Base-by-base conservation (phyloP, 2,797 vertebrate species). In the Florisuga fusca region DNA sequence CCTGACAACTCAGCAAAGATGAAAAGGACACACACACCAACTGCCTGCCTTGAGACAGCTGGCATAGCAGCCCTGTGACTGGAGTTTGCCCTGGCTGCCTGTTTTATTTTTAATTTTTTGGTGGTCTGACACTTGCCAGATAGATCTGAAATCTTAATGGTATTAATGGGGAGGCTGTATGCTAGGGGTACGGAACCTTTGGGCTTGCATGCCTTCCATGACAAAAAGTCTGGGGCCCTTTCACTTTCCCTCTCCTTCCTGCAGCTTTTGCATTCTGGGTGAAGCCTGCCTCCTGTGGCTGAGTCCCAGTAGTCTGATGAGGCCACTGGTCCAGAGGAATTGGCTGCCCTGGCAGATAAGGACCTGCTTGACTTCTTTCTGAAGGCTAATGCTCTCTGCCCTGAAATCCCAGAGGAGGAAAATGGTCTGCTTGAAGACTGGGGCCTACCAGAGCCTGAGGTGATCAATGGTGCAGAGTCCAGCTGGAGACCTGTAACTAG, bases 331-430 rank as follows among this genome's bases (percentile, higher is more conserved):
- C 88, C 94, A 41, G 98, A 98, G 31, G 97, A 98, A 10, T 74
- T 98, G 48, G 89, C 97, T 73, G 96, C 97, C 15, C 90, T 98
- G 92, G 97, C 95, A 81, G 97, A 97, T 27, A 33, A 96, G 55
- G 98, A 99, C 36, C 97, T 99, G 41, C 89, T 99, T 29, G 98
- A 98, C 36, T 98, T 99, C 78, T 91, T 99, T n/a, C 97, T 99
- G 79, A 96, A 97, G 4, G 94, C 97, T 45, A 96, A 91, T 76
- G 76, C 71, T 41, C 90, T 94, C 2, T 98, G 95, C 43, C 94
- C 93, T 33, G 91, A 96, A 84, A 59, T 59, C 93, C 22, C 93
- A 69, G 84, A 66, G 23, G 95, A 97, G 59, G 97, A 90, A 18
- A 91, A 82, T 2, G 55, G 58, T n/a, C 94, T 98, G n/a, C 97